Percentiles rank a stretch among this genome's conserved stretches.
Evolutionary conservation across 2,113 vertebrate species (phyloP).

Genomic region (Nycticryphes semicollaris): DNA sequence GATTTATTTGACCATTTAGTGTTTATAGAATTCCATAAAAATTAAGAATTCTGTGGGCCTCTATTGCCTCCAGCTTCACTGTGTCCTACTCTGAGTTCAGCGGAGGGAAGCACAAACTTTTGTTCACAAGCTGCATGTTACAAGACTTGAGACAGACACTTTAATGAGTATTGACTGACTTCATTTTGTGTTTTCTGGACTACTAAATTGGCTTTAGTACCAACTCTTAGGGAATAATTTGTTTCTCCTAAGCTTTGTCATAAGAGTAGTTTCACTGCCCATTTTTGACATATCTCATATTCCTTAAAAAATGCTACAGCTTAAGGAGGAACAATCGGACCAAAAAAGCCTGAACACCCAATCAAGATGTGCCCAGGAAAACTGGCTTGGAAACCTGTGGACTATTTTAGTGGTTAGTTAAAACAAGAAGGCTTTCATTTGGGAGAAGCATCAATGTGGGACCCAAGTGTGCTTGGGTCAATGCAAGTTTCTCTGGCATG

Average conservation of each 20-base stretch:
- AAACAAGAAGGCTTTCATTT: not conserved
- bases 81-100: not conserved
- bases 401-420: not conserved
- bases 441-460: not conserved
- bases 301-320: not conserved
- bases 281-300: not conserved
- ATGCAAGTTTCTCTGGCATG: not conserved
- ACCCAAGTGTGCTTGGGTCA: not conserved
- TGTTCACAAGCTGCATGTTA: not conserved
- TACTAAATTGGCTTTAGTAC: not conserved
- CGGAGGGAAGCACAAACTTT: not conserved
- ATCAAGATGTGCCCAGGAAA: not conserved
- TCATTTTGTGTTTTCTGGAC: constrained; percentile 9
- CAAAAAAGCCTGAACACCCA: not conserved
- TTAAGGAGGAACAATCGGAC: not conserved
- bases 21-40: not conserved
- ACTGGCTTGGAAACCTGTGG: not conserved
- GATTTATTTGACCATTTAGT: not conserved
- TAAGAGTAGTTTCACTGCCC: not conserved
- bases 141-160: not conserved
- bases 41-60: not conserved
- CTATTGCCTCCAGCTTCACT: not conserved
- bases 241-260: not conserved
- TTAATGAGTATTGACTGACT: not conserved
- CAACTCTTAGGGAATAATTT: not conserved